Evolutionary conservation across 2,797 vertebrate species (phyloP), one percentile per base, ranked within the genome.

Genomic region (Chaunax sp.): DNA sequence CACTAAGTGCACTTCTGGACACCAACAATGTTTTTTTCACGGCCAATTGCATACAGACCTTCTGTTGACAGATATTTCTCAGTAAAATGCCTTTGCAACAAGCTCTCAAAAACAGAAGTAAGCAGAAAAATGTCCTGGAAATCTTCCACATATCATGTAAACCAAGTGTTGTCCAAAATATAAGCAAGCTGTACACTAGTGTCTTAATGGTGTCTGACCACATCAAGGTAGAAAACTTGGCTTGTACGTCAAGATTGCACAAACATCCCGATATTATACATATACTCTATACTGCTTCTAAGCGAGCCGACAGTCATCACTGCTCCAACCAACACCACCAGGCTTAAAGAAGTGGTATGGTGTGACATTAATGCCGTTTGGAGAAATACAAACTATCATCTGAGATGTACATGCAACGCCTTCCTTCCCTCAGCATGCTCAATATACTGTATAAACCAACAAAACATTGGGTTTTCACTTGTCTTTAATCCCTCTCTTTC

Each of bases 151-250:
- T 64, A 50, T 79, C 80, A 80, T 75, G 86, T 81, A 90, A 92
- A 91, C 86, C 77, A 80, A 45, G 41, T 70, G 41, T 55, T 46
- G 50, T 75, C 72, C 51, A 83, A 80, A 82, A 80, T 65, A 80
- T 20, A 77, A 75, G 85, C 64, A 63, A 82, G 83, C 91, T 93
- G 88, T 92, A 92, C 91, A 91, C 88, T 92, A 93, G 90, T 90
- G 91, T 92, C 80, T 86, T 73, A 57, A 81, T 38, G 69, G 77
- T 75, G 60, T 80, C 56, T 30, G 56, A 80, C 56, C 73, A 83
- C 69, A 77, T 71, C 38, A 8, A 37, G 72, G 75, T 53, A 78
- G 57, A 84, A 77, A 87, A 85, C 61, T 14, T 71, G 70, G 43
- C 44, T 78, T 23, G 52, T 72, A 83, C 69, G 67, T 75, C 64